Conservation (phyloP, 2,113 vertebrate species). For the Xenopus tropicalis region DNA sequence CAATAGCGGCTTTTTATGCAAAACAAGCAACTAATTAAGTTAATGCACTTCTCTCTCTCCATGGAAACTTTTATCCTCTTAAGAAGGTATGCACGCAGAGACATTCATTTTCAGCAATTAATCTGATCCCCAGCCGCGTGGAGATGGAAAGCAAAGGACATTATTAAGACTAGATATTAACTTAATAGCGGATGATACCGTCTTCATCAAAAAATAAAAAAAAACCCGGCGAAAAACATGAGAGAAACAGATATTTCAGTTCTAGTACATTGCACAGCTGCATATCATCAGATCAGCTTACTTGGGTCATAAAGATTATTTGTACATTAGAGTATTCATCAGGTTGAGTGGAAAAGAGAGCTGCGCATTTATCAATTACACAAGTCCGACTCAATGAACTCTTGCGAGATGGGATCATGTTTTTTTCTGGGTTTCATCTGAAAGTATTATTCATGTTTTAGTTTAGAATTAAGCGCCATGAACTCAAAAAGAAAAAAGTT, state of each 20-base stretch:
- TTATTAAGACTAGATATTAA: constrained; percentile 77
- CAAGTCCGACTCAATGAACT: constrained; percentile 9
- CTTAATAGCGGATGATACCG: constrained; percentile 78
- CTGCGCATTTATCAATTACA: constrained; percentile 34
- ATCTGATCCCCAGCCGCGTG: constrained; percentile 68
- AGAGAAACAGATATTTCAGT: constrained; percentile 76
- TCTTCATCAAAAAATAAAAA: constrained; percentile 71
- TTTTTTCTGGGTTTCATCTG: no score
- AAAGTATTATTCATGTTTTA: no score
- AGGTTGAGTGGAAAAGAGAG: constrained; percentile 53
- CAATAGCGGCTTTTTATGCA: constrained; percentile 34
- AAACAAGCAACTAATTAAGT: constrained; percentile 35
- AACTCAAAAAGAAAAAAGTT: no score
- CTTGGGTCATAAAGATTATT: constrained; percentile 77
- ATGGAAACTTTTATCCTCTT: constrained; percentile 52
- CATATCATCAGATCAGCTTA: constrained; percentile 72
- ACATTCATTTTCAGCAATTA: constrained; percentile 67
- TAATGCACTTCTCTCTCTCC: constrained; percentile 23
- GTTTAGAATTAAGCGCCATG: no score
- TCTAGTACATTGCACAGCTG: constrained; percentile 77
- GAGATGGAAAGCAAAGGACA: constrained; percentile 71
- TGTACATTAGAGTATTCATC: constrained; percentile 69
- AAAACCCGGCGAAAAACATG: constrained; percentile 68
- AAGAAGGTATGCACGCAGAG: constrained; percentile 65
- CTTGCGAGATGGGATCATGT: no score